Percentiles rank a stretch among this genome's conserved stretches.
phyloP scores from a whole-genome alignment of 2,113 vertebrate species.

The Thamnaconus septentrionalis region DNA sequence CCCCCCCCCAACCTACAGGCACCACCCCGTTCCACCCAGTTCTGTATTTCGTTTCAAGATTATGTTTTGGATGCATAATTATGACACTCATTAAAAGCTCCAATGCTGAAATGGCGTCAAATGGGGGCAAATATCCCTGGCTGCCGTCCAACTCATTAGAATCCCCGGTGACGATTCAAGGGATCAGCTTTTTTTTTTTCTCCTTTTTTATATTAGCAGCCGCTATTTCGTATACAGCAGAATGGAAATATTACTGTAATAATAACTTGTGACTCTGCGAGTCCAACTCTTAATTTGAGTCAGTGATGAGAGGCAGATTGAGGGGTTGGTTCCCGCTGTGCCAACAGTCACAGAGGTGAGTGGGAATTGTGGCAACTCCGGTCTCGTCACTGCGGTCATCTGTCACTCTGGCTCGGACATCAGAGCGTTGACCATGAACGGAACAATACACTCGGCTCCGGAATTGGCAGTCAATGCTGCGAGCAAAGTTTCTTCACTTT shows the following conservation, averaged over 20 bases:
- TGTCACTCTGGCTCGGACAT: slow-evolving; percentile 59
- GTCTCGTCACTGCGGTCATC: slow-evolving; percentile 51
- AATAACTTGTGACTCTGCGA: slow-evolving; percentile 66
- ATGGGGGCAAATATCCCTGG: slow-evolving; percentile 66
- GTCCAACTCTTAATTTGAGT: slow-evolving; percentile 62
- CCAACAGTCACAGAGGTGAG: slow-evolving; percentile 59
- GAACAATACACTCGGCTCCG: slow-evolving; percentile 43
- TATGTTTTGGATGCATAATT: slow-evolving; percentile 73
- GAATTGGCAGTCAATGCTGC: slow-evolving; percentile 31
- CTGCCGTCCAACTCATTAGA: slow-evolving; percentile 72
- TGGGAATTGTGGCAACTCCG: slow-evolving; percentile 41
- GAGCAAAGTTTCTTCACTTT: slow-evolving; percentile 29
- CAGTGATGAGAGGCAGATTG: slow-evolving; percentile 53
- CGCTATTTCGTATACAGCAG: slow-evolving; percentile 61
- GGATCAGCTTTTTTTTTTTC: slow-evolving; percentile 55
- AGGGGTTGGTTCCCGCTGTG: slow-evolving; percentile 24
- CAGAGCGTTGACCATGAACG: slow-evolving; percentile 31
- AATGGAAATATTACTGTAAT: slow-evolving; percentile 67
- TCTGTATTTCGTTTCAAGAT: slow-evolving; percentile 68
- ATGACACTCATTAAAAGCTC: slow-evolving; percentile 70
- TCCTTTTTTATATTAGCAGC: slow-evolving; percentile 56
- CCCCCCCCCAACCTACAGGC: background rate
- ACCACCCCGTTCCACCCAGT: slow-evolving; percentile 12
- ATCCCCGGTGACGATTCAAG: slow-evolving; percentile 62
- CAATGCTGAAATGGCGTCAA: slow-evolving; percentile 60